phyloP scores from a whole-genome alignment of 2,888 invertebrate genomes.

The Lepidocyrtoides sp. region DNA sequence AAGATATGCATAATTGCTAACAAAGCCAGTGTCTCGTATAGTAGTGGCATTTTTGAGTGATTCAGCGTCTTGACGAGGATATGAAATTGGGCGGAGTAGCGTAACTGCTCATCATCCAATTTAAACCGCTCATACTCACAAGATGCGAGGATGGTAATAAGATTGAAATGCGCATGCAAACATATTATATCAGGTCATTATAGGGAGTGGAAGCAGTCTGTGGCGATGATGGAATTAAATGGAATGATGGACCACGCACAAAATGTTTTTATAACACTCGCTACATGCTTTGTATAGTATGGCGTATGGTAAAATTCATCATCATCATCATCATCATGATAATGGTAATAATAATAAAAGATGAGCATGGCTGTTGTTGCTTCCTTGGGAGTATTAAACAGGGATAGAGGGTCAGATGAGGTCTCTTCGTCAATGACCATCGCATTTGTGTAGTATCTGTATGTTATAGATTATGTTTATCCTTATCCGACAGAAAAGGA shows the following conservation, averaged over 20 bases:
- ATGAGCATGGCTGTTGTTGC: slow-evolving; percentile 5
- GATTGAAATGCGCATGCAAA: slow-evolving; percentile 71
- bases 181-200: slow-evolving; percentile 61
- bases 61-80: slow-evolving; percentile 75
- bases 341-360: slow-evolving; percentile 41
- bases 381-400: neutral
- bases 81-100: slow-evolving; percentile 77
- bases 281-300: no score
- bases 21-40: slow-evolving; percentile 1
- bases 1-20: slow-evolving; percentile 79
- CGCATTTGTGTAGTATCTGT: no score
- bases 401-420: slow-evolving; percentile 61
- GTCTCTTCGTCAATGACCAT: slow-evolving; percentile 50
- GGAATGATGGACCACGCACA: slow-evolving; percentile 66
- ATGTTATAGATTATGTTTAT: slow-evolving; percentile 30
- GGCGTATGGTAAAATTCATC: slow-evolving; percentile 11
- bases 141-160: slow-evolving; percentile 43
- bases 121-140: slow-evolving; percentile 69
- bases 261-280: slow-evolving; percentile 14
- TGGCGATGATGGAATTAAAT: slow-evolving; percentile 29
- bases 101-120: slow-evolving; percentile 80
- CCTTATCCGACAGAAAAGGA: slow-evolving; percentile 68
- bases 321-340: slow-evolving; percentile 68
- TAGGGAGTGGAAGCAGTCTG: slow-evolving; percentile 67
- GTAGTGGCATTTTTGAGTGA: slow-evolving; percentile 69